phyloP scores from a whole-genome alignment of 1,140 invertebrate genomes.

The Thrips palmi region DNA sequence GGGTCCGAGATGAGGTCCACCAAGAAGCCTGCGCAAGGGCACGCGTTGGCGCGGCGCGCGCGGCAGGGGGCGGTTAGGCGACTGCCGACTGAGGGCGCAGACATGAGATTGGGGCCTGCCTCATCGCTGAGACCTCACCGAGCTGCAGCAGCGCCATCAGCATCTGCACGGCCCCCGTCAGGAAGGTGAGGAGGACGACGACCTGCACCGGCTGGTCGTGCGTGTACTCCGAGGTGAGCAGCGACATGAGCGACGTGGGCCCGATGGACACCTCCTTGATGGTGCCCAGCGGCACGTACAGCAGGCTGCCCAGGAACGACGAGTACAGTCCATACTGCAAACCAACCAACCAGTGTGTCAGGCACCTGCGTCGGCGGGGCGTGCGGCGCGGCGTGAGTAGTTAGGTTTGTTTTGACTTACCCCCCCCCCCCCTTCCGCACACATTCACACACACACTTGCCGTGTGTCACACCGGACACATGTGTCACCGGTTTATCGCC shows the following conservation, averaged over 20 bases:
- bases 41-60: too few relatives aligned
- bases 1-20: conserved; percentile 89
- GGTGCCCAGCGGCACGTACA: conserved; percentile 45
- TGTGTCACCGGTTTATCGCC: too few relatives aligned
- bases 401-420: too few relatives aligned
- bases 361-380: too few relatives aligned
- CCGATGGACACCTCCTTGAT: conserved; percentile 43
- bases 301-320: conserved; percentile 45
- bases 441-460: too few relatives aligned
- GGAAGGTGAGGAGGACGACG: conserved; percentile 37
- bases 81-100: too few relatives aligned
- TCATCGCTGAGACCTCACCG: conserved; percentile 23
- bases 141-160: conserved; percentile 38
- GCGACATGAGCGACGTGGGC: conserved; percentile 36
- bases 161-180: conserved; percentile 36
- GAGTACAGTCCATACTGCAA: conserved; percentile 47
- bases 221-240: conserved; percentile 30
- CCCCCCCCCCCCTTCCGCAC: too few relatives aligned
- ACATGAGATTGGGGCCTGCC: too few relatives aligned
- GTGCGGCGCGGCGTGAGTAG: too few relatives aligned
- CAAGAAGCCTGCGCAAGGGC: conserved; percentile 53
- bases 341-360: too few relatives aligned
- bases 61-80: too few relatives aligned
- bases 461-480: too few relatives aligned
- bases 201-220: conserved; percentile 20